These are phyloP conservation scores for Calliopsis andreniformis DNA, from an alignment of 1,140 invertebrate species.

Conservation along the genomic window DNA sequence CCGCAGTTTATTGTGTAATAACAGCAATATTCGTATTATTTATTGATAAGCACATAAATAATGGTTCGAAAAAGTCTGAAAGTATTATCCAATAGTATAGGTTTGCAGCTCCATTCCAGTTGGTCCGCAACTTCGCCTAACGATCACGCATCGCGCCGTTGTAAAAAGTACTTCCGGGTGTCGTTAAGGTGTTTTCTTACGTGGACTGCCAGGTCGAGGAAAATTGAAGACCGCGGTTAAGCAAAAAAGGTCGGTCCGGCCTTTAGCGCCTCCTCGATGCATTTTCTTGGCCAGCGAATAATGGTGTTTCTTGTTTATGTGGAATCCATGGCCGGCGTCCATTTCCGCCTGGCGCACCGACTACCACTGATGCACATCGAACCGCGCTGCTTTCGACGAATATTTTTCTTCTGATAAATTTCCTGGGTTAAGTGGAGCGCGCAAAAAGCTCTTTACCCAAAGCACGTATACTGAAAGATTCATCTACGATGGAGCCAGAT, in stretches of 20 bases:
- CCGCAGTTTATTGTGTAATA: too few relatives aligned
- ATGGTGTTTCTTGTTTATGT: slow-evolving; percentile 49
- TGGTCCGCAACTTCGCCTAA: slow-evolving; percentile 25
- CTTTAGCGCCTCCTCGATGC: slow-evolving; percentile 44
- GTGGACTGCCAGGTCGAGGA: slow-evolving; percentile 10
- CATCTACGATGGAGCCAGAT: slow-evolving; percentile 1
- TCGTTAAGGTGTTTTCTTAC: slow-evolving; percentile 53
- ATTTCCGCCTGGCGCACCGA: slow-evolving; percentile 22
- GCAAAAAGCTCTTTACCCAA: not conserved
- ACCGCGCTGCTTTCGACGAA: slow-evolving; percentile 19
- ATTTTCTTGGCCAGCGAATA: slow-evolving; percentile 26
- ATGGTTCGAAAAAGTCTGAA: too few relatives aligned
- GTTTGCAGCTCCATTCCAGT: too few relatives aligned
- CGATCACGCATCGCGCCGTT: slow-evolving; percentile 22
- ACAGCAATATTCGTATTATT: too few relatives aligned
- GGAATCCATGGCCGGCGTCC: slow-evolving; percentile 27
- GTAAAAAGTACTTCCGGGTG: slow-evolving; percentile 40
- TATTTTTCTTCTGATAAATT: slow-evolving; percentile 34
- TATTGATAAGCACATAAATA: too few relatives aligned
- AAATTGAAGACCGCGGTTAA: slow-evolving; percentile 25
- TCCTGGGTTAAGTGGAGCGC: slow-evolving; percentile 26
- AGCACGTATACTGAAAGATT: not conserved
- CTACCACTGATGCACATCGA: not conserved
- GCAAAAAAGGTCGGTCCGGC: slow-evolving; percentile 9
- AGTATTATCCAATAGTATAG: too few relatives aligned